Evolutionary conservation across 2,888 invertebrate species (phyloP).

Genomic region (Leistus spinibarbis): DNA sequence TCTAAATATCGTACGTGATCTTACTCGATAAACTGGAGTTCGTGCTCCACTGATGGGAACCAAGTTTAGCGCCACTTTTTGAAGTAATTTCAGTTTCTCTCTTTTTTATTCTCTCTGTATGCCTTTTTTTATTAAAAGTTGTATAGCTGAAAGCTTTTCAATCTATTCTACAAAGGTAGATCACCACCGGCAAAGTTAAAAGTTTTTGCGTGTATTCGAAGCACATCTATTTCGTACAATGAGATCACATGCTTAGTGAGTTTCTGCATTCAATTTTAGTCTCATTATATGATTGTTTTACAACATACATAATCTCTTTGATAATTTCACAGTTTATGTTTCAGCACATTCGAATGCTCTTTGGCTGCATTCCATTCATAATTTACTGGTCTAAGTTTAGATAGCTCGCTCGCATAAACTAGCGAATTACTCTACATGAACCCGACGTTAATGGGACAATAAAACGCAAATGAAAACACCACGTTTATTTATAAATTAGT

Average conservation of each 20-base stretch:
- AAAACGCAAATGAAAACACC: conserved; percentile 14
- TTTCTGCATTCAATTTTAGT: neutral
- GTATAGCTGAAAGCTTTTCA: conserved; percentile 31
- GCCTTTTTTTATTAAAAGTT: conserved; percentile 18
- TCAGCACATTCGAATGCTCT: neutral
- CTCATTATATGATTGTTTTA: neutral
- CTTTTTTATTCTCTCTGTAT: conserved; percentile 4
- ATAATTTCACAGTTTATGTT: neutral
- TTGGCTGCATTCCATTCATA: conserved; percentile 26
- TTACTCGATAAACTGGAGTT: neutral
- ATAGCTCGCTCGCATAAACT: conserved; percentile 27
- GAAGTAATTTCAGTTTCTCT: conserved; percentile 17
- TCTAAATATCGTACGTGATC: conserved; percentile 9
- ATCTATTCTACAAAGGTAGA: conserved; percentile 21
- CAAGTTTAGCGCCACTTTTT: conserved; percentile 22
- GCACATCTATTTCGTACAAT: neutral
- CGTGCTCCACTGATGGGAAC: conserved; percentile 4
- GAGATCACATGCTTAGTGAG: neutral
- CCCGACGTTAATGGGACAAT: conserved; percentile 20
- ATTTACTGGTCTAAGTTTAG: conserved; percentile 34
- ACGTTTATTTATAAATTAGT: neutral
- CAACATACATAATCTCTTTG: neutral
- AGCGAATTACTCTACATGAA: conserved; percentile 22
- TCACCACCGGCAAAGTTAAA: conserved; percentile 8
- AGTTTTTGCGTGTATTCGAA: conserved; percentile 4